phyloP scores from a whole-genome alignment of 2,888 invertebrate genomes.

The Parelbella ahira region DNA sequence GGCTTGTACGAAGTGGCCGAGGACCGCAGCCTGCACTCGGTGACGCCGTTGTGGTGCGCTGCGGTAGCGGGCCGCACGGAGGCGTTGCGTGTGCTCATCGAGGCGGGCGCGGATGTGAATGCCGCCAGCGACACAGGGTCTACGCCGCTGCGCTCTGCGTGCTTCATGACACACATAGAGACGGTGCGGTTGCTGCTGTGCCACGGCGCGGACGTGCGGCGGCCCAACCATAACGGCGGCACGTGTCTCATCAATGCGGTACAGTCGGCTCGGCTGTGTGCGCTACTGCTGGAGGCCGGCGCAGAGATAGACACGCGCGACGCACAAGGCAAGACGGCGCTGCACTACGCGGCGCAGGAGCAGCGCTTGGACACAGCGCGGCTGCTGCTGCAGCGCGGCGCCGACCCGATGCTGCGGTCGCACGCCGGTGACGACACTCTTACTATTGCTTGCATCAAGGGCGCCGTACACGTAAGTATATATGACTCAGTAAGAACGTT shows the following conservation, averaged over 20 bases:
- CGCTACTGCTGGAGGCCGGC: conserved; percentile 81
- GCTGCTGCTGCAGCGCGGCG: conserved; percentile 88
- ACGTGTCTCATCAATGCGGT: conserved; percentile 96
- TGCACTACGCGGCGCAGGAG: conserved; percentile 96
- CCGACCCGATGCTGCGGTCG: conserved; percentile 87
- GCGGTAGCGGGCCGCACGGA: conserved; percentile 89
- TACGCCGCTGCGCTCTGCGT: conserved; percentile 93
- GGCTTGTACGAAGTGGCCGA: conserved; percentile 90
- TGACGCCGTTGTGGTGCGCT: conserved; percentile 95
- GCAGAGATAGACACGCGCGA: conserved; percentile 90
- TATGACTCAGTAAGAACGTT: no score
- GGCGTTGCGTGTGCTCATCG: conserved; percentile 88
- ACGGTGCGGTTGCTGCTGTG: conserved; percentile 85
- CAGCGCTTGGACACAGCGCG: conserved; percentile 91
- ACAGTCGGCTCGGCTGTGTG: conserved; percentile 89
- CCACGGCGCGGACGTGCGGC: conserved; percentile 90
- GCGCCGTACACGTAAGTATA: conserved; percentile 84
- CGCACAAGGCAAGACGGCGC: conserved; percentile 93
- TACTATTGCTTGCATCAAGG: conserved; percentile 89
- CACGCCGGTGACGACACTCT: conserved; percentile 94
- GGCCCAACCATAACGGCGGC: conserved; percentile 94
- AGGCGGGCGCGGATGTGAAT: conserved; percentile 91
- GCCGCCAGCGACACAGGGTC: conserved; percentile 93
- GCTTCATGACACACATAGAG: conserved; percentile 94
- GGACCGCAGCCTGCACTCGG: conserved; percentile 88